Conservation (phyloP, 2,113 vertebrate genomes). For the Oryzias woworae region DNA sequence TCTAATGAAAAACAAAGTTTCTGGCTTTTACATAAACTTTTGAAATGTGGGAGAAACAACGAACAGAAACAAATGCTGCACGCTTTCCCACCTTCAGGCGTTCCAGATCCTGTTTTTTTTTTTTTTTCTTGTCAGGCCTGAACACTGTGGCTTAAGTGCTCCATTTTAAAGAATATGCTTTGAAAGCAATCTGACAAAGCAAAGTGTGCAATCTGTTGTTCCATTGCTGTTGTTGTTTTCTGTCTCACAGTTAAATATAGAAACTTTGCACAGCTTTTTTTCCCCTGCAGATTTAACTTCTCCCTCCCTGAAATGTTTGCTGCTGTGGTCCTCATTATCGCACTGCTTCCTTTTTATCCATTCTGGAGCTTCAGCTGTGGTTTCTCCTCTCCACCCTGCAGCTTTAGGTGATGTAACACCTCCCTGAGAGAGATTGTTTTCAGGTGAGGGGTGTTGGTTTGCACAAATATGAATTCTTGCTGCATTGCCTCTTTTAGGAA, state of each 20-base stretch:
- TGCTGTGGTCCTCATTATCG: conserved; percentile 41
- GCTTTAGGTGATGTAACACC: conserved; percentile 17
- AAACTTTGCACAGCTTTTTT: conserved; percentile 15
- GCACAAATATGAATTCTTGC: conserved; percentile 51
- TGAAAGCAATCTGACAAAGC: conserved; percentile 32
- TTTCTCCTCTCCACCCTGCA: conserved; percentile 8
- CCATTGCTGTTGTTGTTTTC: background rate
- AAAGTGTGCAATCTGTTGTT: conserved; percentile 29
- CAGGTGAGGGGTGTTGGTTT: conserved; percentile 50
- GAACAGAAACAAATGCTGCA: conserved; percentile 33
- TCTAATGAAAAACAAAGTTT: conserved; percentile 47
- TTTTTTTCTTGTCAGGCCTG: background rate
- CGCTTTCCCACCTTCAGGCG: conserved; percentile 16
- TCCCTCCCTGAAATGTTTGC: conserved; percentile 3
- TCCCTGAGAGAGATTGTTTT: conserved; percentile 33
- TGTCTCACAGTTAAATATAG: conserved; percentile 25
- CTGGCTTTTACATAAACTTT: conserved; percentile 41
- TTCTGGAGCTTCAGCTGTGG: conserved; percentile 24
- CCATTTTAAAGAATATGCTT: conserved; percentile 2
- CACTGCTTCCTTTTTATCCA: background rate
- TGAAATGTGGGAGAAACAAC: conserved; percentile 25
- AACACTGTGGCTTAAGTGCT: conserved; percentile 3
- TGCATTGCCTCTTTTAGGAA: conserved; percentile 29
- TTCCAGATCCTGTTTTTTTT: background rate
- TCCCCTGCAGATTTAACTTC: conserved; percentile 10